Evolutionary conservation across 2,113 vertebrate species (phyloP), one percentile per base, ranked within the genome.

Genomic region (Shinisaurus crocodilurus): DNA sequence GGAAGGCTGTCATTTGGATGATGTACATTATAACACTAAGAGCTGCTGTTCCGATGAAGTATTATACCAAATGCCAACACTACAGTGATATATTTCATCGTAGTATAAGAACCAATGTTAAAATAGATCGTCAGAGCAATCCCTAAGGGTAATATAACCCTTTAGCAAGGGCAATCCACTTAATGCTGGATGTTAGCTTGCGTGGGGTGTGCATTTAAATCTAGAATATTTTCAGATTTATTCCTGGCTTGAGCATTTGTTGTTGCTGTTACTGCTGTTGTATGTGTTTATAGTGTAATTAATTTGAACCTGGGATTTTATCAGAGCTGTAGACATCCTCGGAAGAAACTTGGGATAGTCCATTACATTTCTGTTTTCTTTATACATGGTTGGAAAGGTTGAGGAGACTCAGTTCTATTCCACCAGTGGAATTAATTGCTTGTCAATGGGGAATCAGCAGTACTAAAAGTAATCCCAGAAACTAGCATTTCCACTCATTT

Each of bases 41-140:
- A 96, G 94, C 95, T 97, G 80, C 94, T 95, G 75, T 92, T 94
- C 48, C 89, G 25, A 29, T 97, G 94, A 97, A 96, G 90, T 96
- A 97, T 93, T 94, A 83, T 34, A 84, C 65, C 32, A 82, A 94
- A 87, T 95, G 82, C 88, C 88, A 95, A 89, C 91, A 92, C 77
- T 93, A 45, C 85, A 90, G 93, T 48, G 88, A 96, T 93, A 94
- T 93, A 96, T 95, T 96, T 96, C 90, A 95, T 92, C 37, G 86
- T 12, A 54, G 80, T 60, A 91, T 86, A n/a, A 90, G 89, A 91
- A 89, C 89, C 91, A 87, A 87, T 87, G n/a, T 32, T 91, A 45
- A 92, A 87, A 90, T 90, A 91, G 69, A 93, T 92, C 50, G 94
- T 94, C 67, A 89, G 16, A 82, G 74, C 75, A 72, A 70, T 90